A percentile compares a stretch with the other conserved stretches of the same genome.
Evolutionary conservation across 2,888 invertebrate species (phyloP).

Genomic region (Entomobrya multifasciata): DNA sequence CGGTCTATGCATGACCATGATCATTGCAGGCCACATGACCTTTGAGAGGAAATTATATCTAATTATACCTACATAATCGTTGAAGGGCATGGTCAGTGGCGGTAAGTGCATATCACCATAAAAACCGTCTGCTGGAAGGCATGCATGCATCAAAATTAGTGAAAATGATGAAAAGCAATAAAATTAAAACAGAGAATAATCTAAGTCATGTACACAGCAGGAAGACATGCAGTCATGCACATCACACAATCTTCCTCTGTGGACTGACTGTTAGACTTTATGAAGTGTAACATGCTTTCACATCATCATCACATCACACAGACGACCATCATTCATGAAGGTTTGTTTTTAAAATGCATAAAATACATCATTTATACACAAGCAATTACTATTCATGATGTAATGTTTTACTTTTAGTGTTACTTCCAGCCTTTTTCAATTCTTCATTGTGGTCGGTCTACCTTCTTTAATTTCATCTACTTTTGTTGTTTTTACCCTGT

Average conservation of each 20-base stretch:
- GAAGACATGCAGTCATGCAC: too few species aligned
- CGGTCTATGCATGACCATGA: too few species aligned
- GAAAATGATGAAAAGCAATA: constrained; percentile 36
- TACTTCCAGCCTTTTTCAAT: not conserved
- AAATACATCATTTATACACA: not conserved
- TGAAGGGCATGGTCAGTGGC: constrained; percentile 39
- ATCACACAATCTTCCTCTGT: too few species aligned
- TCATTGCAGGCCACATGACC: constrained; percentile 9
- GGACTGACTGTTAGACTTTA: not conserved
- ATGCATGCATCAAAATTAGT: constrained; percentile 23
- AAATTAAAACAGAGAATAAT: constrained; percentile 5
- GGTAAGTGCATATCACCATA: not conserved
- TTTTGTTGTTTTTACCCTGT: not conserved
- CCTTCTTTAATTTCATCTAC: not conserved
- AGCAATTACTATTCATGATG: too few species aligned
- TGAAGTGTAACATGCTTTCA: not conserved
- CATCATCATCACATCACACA: too few species aligned
- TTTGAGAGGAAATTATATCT: constrained; percentile 28
- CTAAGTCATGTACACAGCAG: not conserved
- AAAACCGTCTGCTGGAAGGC: constrained; percentile 39
- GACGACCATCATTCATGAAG: not conserved
- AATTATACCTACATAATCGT: constrained; percentile 20
- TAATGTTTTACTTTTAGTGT: too few species aligned
- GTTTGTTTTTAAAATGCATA: constrained; percentile 34
- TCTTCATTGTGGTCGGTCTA: not conserved